phyloP scores from a whole-genome alignment of 2,888 invertebrate genomes.

The Lithodes maja region DNA sequence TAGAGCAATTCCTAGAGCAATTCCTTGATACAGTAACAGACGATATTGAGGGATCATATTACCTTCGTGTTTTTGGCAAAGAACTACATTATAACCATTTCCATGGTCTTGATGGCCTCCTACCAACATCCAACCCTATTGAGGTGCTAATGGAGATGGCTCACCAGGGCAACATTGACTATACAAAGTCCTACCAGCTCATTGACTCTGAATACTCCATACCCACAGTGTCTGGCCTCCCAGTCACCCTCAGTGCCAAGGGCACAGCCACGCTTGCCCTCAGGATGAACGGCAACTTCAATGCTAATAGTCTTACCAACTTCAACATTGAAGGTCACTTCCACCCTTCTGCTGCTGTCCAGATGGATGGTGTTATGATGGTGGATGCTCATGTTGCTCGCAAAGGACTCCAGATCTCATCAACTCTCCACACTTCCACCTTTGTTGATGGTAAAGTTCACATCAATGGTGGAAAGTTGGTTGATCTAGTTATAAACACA shows the following conservation, averaged over 20 bases:
- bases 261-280: constrained; percentile 91
- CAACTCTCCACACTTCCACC: constrained; percentile 89
- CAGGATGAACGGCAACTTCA: constrained; percentile 85
- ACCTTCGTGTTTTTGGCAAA: constrained; percentile 90
- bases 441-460: constrained; percentile 85
- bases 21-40: constrained; percentile 70
- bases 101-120: constrained; percentile 71
- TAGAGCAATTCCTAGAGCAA: constrained; percentile 72
- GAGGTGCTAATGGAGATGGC: constrained; percentile 74
- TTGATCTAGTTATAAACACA: constrained; percentile 85
- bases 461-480: constrained; percentile 81
- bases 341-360: constrained; percentile 89
- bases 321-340: constrained; percentile 87
- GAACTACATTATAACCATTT: constrained; percentile 85
- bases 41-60: constrained; percentile 78
- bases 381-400: constrained; percentile 87
- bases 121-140: constrained; percentile 68
- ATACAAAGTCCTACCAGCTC: constrained; percentile 89
- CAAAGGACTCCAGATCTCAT: constrained; percentile 88
- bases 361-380: constrained; percentile 88
- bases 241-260: constrained; percentile 87
- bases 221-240: constrained; percentile 89
- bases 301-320: constrained; percentile 78
- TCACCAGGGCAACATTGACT: constrained; percentile 82
- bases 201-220: constrained; percentile 90